Conservation (phyloP, 2,888 invertebrate genomes). For the Metellina segmentata region DNA sequence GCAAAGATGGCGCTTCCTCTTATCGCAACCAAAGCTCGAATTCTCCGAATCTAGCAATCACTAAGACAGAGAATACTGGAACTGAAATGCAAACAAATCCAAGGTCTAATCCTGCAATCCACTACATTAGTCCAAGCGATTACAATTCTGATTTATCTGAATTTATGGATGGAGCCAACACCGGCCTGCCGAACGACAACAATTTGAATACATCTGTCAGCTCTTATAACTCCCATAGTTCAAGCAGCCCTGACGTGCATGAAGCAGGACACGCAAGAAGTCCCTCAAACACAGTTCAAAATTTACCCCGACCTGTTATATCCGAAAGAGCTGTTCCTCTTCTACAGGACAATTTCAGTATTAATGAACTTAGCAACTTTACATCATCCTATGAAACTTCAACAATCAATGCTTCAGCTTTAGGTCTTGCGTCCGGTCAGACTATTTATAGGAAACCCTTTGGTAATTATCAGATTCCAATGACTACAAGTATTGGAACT, state of each 20-base stretch:
- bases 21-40: background rate
- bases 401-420: slow-evolving; percentile 50
- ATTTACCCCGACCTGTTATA: background rate
- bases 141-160: background rate
- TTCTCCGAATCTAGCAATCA: background rate
- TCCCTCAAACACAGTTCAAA: too few relatives aligned
- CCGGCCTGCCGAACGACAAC: background rate
- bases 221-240: background rate
- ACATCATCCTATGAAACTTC: slow-evolving; percentile 27
- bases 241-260: background rate
- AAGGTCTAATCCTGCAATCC: background rate
- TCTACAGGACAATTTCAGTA: background rate
- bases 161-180: slow-evolving; percentile 6
- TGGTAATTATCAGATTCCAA: background rate
- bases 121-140: background rate
- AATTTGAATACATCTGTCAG: background rate
- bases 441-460: background rate
- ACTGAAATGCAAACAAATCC: background rate
- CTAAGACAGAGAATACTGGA: background rate
- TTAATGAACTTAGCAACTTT: background rate
- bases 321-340: background rate
- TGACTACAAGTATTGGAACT: background rate
- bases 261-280: too few relatives aligned
- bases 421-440: slow-evolving; percentile 27
- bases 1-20: background rate